Conservation (phyloP, 2,888 invertebrate genomes). For the Frankliniella intonsa region DNA sequence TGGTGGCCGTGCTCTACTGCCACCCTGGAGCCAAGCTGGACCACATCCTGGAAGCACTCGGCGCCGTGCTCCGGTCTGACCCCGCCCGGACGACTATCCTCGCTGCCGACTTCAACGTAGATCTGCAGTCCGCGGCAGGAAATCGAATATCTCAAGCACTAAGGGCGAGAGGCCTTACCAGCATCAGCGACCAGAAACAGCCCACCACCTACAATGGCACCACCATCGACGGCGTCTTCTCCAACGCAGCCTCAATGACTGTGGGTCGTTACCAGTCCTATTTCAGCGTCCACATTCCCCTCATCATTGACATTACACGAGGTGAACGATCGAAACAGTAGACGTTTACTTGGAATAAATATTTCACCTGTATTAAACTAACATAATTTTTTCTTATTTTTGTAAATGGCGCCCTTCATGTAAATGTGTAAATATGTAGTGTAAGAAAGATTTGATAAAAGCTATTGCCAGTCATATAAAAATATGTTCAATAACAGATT, state of each 20-base stretch:
- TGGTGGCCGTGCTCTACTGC: conserved; percentile 18
- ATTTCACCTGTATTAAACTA: too few relatives aligned
- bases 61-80: not conserved
- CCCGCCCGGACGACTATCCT: not conserved
- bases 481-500: too few relatives aligned
- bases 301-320: not conserved
- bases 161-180: not conserved
- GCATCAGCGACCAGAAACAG: not conserved
- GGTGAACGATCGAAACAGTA: too few relatives aligned
- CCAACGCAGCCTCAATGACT: not conserved
- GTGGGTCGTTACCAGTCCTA: not conserved
- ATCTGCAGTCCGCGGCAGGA: not conserved
- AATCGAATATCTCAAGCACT: not conserved
- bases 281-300: not conserved
- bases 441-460: too few relatives aligned
- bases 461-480: too few relatives aligned
- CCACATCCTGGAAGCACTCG: not conserved
- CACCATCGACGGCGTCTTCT: not conserved
- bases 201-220: conserved; percentile 12
- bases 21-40: not conserved
- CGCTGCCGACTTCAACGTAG: not conserved
- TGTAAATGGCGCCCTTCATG: too few relatives aligned
- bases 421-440: too few relatives aligned
- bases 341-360: too few relatives aligned
- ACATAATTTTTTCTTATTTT: too few relatives aligned